phyloP scores from a whole-genome alignment of 1,140 invertebrate species.

The Tetramorium alpestre region DNA sequence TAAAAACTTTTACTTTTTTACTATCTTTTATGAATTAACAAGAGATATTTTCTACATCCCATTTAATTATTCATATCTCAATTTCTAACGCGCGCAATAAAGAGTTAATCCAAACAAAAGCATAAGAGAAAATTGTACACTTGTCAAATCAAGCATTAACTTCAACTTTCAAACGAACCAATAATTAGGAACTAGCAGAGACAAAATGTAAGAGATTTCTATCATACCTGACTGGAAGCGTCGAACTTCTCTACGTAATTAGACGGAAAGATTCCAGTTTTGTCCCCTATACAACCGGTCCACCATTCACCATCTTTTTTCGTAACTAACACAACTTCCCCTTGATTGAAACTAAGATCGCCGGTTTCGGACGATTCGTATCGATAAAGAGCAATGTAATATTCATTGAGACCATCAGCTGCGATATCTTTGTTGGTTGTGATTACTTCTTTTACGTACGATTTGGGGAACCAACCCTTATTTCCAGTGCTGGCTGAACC shows the following conservation, averaged over 20 bases:
- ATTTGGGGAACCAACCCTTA: slow-evolving; percentile 91
- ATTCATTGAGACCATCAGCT: slow-evolving; percentile 86
- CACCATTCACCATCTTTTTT: slow-evolving; percentile 99
- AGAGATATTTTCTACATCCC: too few relatives aligned
- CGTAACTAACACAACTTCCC: slow-evolving; percentile 94
- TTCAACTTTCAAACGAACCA: background rate
- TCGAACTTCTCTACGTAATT: slow-evolving; percentile 94
- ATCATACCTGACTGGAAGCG: slow-evolving; percentile 80
- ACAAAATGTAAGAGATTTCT: background rate
- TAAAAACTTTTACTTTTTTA: too few relatives aligned
- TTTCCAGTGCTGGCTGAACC: slow-evolving; percentile 86
- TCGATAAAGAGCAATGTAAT: slow-evolving; percentile 94
- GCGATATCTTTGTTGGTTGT: slow-evolving; percentile 69
- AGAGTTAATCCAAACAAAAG: background rate
- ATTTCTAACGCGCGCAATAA: too few relatives aligned
- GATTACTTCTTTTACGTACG: slow-evolving; percentile 87
- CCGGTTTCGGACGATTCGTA: slow-evolving; percentile 95
- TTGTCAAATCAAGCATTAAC: background rate
- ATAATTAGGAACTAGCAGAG: background rate
- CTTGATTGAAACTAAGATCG: slow-evolving; percentile 96
- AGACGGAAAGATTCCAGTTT: slow-evolving; percentile 97
- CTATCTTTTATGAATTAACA: too few relatives aligned
- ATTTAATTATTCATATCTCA: too few relatives aligned
- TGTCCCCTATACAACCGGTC: slow-evolving; percentile 95
- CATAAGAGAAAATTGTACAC: background rate